Percentiles rank a stretch among this genome's conserved stretches.
Conservation (phyloP, 2,888 invertebrate genomes). For the Sacculina carcini region DNA sequence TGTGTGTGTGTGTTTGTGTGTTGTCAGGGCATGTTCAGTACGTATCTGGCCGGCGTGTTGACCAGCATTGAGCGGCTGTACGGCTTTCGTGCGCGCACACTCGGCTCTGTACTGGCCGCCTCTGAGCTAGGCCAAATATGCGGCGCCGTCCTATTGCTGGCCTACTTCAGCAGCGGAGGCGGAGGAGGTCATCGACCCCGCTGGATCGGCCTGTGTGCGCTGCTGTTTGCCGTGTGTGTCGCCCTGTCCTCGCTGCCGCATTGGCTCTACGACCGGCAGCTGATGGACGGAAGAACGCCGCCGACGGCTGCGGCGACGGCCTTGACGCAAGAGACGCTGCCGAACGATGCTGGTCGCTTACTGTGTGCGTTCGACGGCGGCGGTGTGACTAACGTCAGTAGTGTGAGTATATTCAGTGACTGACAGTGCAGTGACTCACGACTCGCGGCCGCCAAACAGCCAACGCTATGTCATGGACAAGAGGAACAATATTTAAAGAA, state of each 20-base stretch:
- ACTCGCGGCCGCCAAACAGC: too few species aligned
- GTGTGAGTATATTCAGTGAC: too few species aligned
- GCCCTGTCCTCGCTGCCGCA: conserved; percentile 68
- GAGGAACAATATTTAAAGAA: too few species aligned
- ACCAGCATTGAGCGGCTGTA: conserved; percentile 79
- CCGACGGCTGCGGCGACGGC: background rate
- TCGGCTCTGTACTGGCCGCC: conserved; percentile 63
- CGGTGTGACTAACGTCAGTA: too few species aligned
- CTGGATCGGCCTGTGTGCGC: conserved; percentile 81
- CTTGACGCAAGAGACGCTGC: background rate
- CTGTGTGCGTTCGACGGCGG: too few species aligned
- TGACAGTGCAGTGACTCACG: too few species aligned
- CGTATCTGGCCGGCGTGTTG: conserved; percentile 76
- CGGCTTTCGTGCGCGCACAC: conserved; percentile 70
- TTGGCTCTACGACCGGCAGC: conserved; percentile 46
- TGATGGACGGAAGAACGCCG: conserved; percentile 18
- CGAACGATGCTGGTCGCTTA: too few species aligned
- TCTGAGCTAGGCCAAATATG: conserved; percentile 82
- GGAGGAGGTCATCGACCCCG: conserved; percentile 74
- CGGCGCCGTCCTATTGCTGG: conserved; percentile 59
- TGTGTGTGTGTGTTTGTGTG: too few species aligned
- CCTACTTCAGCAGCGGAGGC: too few species aligned
- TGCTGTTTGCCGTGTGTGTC: conserved; percentile 57
- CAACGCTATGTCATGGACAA: too few species aligned
- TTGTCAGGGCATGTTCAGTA: conserved; percentile 70